These are phyloP conservation scores for Procambarus virginalis DNA, from an alignment of 1,140 invertebrate species.

Conservation along the genomic window DNA sequence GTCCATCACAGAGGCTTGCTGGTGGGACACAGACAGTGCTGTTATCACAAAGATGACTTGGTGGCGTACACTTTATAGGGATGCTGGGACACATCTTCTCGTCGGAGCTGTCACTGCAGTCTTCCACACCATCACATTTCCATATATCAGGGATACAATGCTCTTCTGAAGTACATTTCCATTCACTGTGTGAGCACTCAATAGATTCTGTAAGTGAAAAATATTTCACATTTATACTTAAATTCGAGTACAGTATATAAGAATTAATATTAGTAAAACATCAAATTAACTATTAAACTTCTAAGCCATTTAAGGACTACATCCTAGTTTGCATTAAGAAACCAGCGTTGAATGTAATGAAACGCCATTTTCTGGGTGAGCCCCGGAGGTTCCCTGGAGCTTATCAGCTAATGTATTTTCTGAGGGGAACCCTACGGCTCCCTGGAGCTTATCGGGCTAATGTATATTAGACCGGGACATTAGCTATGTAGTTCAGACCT, in stretches of 20 bases:
- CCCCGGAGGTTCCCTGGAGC: too few relatives aligned
- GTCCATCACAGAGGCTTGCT: constrained; percentile 81
- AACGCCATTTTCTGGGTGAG: too few relatives aligned
- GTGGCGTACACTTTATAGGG: constrained; percentile 77
- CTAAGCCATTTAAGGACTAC: too few relatives aligned
- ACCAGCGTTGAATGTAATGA: too few relatives aligned
- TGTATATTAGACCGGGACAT: too few relatives aligned
- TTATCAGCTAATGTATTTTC: too few relatives aligned
- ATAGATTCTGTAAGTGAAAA: constrained; percentile 70
- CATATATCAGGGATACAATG: constrained; percentile 74
- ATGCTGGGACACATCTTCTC: constrained; percentile 73
- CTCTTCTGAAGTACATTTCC: constrained; percentile 73
- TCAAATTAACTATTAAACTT: not conserved
- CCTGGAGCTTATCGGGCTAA: too few relatives aligned
- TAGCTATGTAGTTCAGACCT: too few relatives aligned
- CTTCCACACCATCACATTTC: constrained; percentile 76
- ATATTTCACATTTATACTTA: constrained; percentile 32
- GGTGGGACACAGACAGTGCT: constrained; percentile 81
- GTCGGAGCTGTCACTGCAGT: constrained; percentile 78
- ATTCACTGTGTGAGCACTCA: constrained; percentile 72
- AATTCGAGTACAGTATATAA: not conserved
- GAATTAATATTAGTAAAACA: not conserved
- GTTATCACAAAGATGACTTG: constrained; percentile 81
- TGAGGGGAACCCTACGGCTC: too few relatives aligned
- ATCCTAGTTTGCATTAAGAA: too few relatives aligned